These are phyloP conservation scores for Lycophotia porphyrea DNA, from an alignment of 2,888 invertebrate species.

Conservation along the genomic window DNA sequence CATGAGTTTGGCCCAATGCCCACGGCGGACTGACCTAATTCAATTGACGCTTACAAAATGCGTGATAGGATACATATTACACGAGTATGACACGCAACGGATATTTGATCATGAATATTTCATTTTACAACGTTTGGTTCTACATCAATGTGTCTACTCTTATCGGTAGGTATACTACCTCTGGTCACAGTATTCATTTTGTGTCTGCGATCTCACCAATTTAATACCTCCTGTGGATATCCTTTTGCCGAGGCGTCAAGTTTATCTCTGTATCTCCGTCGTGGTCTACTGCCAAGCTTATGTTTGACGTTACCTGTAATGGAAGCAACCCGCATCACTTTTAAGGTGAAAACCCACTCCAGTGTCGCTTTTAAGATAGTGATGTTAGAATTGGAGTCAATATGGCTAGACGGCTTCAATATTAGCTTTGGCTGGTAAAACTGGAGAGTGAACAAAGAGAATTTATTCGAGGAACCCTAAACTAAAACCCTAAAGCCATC, in stretches of 20 bases:
- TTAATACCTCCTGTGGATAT: slow-evolving; percentile 44
- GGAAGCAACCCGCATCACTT: slow-evolving; percentile 16
- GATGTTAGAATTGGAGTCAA: not conserved
- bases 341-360: not conserved
- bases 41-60: slow-evolving; percentile 61
- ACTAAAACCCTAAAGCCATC: slow-evolving; percentile 48
- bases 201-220: slow-evolving; percentile 18
- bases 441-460: not conserved
- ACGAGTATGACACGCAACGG: slow-evolving; percentile 54
- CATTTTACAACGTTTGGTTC: slow-evolving; percentile 30
- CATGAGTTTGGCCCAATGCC: slow-evolving; percentile 59
- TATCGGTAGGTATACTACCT: slow-evolving; percentile 17
- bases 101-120: slow-evolving; percentile 53
- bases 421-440: not conserved
- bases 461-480: slow-evolving; percentile 38
- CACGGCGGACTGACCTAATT: slow-evolving; percentile 55
- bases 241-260: slow-evolving; percentile 24
- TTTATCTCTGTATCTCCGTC: slow-evolving; percentile 52
- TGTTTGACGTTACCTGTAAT: slow-evolving; percentile 13
- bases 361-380: not conserved
- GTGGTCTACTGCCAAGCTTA: slow-evolving; percentile 43
- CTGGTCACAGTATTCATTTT: slow-evolving; percentile 24
- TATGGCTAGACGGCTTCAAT: not conserved
- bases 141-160: slow-evolving; percentile 32
- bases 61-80: slow-evolving; percentile 56